Conservation (phyloP, 1,140 invertebrate species). For the Ceratosolen solmsi region DNA sequence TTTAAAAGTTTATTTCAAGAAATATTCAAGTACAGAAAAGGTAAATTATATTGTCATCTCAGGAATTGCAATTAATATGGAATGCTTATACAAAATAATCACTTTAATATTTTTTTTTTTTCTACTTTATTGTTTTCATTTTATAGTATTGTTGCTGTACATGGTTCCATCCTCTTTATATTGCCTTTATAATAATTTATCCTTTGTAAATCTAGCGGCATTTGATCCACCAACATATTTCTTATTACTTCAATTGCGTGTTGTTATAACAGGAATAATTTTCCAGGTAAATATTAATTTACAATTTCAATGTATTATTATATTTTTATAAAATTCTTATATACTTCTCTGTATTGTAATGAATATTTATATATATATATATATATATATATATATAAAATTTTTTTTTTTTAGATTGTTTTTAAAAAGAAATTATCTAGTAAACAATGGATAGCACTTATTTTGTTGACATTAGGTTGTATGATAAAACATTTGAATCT, state of each 20-base stretch:
- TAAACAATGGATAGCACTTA: conserved; percentile 92
- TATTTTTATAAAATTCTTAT: conserved; percentile 32
- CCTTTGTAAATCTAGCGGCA: conserved; percentile 90
- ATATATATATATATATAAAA: conserved; percentile 9
- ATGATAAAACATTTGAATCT: conserved; percentile 90
- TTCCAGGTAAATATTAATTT: conserved; percentile 85
- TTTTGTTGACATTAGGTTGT: conserved; percentile 90
- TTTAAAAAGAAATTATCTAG: conserved; percentile 88
- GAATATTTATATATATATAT: too few species aligned
- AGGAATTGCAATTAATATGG: neutral
- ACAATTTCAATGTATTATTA: conserved; percentile 6
- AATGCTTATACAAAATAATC: neutral
- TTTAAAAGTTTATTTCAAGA: conserved; percentile 74
- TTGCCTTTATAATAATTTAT: conserved; percentile 95
- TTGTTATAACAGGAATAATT: conserved; percentile 92
- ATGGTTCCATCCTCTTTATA: conserved; percentile 93
- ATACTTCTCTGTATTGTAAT: too few species aligned
- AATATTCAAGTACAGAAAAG: conserved; percentile 75
- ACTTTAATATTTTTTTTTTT: conserved; percentile 32
- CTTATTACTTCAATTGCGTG: conserved; percentile 91
- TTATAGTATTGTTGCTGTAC: conserved; percentile 85
- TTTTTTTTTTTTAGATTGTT: conserved; percentile 77
- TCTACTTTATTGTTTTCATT: too few species aligned
- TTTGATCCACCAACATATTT: conserved; percentile 98
- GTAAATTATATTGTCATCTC: conserved; percentile 51